phyloP scores from a whole-genome alignment of 1,140 invertebrate species.

The Macrosteles quadrilineatus region DNA sequence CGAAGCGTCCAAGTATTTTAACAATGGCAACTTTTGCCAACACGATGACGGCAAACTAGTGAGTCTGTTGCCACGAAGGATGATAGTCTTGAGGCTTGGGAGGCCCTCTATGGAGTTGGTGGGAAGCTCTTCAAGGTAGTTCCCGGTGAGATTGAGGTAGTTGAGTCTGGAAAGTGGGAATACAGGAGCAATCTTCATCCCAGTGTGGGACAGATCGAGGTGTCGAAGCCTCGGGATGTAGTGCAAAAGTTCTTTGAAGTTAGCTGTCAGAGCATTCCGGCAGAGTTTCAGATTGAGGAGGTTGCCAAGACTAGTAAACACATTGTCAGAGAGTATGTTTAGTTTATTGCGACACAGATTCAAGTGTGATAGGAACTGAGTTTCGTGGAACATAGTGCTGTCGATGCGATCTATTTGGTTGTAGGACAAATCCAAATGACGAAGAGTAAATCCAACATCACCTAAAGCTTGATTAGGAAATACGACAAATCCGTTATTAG shows the following conservation, averaged over 20 bases:
- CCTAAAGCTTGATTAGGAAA: conserved; percentile 70
- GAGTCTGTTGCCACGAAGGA: conserved; percentile 67
- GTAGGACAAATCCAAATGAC: conserved; percentile 73
- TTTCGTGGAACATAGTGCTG: conserved; percentile 81
- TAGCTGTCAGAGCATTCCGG: conserved; percentile 77
- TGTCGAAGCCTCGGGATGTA: conserved; percentile 77
- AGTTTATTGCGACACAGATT: conserved; percentile 80
- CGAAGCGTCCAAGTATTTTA: conserved; percentile 64
- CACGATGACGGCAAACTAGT: conserved; percentile 63
- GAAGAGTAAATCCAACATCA: conserved; percentile 72
- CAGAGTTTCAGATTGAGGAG: conserved; percentile 78
- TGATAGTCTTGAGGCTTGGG: conserved; percentile 61
- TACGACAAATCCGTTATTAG: conserved; percentile 74
- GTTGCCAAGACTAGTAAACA: conserved; percentile 78
- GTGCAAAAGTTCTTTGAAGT: conserved; percentile 88
- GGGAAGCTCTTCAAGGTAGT: conserved; percentile 64
- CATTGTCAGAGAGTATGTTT: conserved; percentile 83
- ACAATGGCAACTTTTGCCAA: conserved; percentile 57
- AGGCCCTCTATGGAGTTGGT: conserved; percentile 64
- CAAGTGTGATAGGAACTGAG: conserved; percentile 74
- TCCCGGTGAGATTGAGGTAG: conserved; percentile 73
- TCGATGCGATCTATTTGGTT: conserved; percentile 87
- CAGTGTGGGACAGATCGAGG: conserved; percentile 72
- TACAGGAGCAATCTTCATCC: conserved; percentile 69
- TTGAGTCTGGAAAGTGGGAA: conserved; percentile 71